Evolutionary conservation across 2,113 vertebrate genomes (phyloP).

Genomic region (Cinclus mexicanus): DNA sequence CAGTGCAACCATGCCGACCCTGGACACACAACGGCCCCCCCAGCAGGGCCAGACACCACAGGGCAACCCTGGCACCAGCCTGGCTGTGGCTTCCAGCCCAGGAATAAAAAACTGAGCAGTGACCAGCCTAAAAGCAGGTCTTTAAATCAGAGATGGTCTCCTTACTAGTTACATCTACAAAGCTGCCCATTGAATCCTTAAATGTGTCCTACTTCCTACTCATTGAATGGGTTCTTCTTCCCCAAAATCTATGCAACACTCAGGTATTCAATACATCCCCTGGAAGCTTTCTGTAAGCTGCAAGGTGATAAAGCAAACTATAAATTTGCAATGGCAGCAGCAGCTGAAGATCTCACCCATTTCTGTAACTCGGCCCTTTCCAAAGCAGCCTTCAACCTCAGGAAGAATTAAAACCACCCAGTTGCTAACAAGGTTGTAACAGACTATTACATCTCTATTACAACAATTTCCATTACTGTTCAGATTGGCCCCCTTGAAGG

Average conservation of each 20-base stretch:
- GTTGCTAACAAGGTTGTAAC: neutral
- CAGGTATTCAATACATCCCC: neutral
- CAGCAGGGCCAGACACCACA: constrained; percentile 24
- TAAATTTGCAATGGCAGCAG: neutral
- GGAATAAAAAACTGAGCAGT: neutral
- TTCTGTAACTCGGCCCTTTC: neutral
- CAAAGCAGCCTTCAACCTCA: neutral
- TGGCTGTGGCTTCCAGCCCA: constrained; percentile 4
- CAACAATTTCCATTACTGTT: neutral
- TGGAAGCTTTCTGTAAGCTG: neutral
- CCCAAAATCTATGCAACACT: neutral
- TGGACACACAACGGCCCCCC: neutral
- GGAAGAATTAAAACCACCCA: neutral
- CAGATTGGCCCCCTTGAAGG: neutral
- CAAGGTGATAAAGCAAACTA: neutral
- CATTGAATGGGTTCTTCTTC: neutral
- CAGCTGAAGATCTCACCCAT: neutral
- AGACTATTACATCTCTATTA: neutral
- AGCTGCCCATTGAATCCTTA: neutral
- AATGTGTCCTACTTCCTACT: neutral
- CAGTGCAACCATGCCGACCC: neutral
- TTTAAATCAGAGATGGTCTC: neutral
- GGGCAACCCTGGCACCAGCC: constrained; percentile 48
- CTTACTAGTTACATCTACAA: neutral
- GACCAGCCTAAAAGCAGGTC: constrained; percentile 9